Conservation (phyloP, 2,113 vertebrate genomes). For the Gasterosteus nipponicus region DNA sequence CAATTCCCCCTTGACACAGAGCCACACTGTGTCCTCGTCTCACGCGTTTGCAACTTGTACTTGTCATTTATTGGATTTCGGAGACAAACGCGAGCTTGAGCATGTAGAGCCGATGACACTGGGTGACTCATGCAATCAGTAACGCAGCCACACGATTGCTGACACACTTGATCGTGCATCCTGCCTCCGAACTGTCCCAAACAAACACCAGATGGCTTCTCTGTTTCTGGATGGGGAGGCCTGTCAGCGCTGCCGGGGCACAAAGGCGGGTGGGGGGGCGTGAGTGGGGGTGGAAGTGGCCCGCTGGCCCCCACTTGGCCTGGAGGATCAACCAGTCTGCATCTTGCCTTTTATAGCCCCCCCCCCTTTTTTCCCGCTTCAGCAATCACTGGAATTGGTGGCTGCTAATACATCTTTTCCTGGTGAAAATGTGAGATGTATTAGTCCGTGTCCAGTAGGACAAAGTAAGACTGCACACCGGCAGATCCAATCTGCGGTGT, state of each 20-base stretch:
- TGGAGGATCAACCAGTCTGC: slow-evolving; percentile 70
- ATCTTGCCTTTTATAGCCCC: slow-evolving; percentile 35
- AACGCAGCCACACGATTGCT: slow-evolving; percentile 12
- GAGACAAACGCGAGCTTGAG: slow-evolving; percentile 11
- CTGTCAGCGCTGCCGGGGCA: slow-evolving; percentile 68
- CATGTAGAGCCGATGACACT: slow-evolving; percentile 10
- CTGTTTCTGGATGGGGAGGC: slow-evolving; percentile 77
- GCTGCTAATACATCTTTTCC: slow-evolving; percentile 19
- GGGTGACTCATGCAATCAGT: slow-evolving; percentile 22
- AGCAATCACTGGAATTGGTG: slow-evolving; percentile 31
- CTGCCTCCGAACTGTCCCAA: slow-evolving; percentile 74
- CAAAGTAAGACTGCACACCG: neutral
- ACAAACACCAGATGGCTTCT: slow-evolving; percentile 85
- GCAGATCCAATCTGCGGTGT: slow-evolving; percentile 9
- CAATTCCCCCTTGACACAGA: neutral
- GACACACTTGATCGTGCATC: slow-evolving; percentile 40
- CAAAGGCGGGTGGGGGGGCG: slow-evolving; percentile 9
- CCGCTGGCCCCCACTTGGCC: slow-evolving; percentile 60
- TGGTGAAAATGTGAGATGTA: neutral
- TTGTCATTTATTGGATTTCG: slow-evolving; percentile 31
- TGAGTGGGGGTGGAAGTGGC: slow-evolving; percentile 46
- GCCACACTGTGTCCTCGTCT: neutral
- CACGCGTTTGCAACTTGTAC: slow-evolving; percentile 17
- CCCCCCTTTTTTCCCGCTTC: slow-evolving; percentile 17
- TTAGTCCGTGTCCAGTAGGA: slow-evolving; percentile 12